Percentiles rank a stretch among this genome's conserved stretches.
Evolutionary conservation across 2,797 vertebrate genomes (phyloP).

Genomic region (Streptopelia turtur): DNA sequence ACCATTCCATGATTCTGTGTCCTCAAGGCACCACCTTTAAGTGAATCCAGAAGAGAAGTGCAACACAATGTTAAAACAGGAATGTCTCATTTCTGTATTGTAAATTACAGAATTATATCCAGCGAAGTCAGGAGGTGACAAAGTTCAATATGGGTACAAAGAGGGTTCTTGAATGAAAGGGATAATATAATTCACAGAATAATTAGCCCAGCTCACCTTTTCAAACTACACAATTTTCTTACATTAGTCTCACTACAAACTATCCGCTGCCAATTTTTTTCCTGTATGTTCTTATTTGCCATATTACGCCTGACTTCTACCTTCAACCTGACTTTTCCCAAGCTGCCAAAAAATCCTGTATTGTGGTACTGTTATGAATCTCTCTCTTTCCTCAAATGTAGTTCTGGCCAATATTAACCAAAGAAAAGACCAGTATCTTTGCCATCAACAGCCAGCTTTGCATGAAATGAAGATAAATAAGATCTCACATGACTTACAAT

Average conservation of each 20-base stretch:
- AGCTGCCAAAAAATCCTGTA: not conserved
- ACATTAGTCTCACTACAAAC: not conserved
- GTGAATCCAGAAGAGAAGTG: not conserved
- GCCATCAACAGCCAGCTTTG: not conserved
- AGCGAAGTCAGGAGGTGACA: not conserved
- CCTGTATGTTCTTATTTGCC: not conserved
- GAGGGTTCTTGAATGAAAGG: not conserved
- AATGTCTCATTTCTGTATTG: not conserved
- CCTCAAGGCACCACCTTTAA: not conserved
- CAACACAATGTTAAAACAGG: not conserved
- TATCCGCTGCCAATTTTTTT: not conserved
- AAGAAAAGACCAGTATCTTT: not conserved
- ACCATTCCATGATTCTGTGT: not conserved
- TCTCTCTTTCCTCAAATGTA: not conserved
- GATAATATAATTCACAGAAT: not conserved
- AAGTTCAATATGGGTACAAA: not conserved
- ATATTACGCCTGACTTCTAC: not conserved
- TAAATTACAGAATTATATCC: not conserved
- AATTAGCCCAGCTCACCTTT: not conserved
- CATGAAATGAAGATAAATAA: not conserved
- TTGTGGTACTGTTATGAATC: not conserved
- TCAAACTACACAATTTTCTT: not conserved
- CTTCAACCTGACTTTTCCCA: not conserved
- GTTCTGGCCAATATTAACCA: not conserved
- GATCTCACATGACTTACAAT: not conserved